Percentiles rank a stretch among this genome's conserved stretches.
phyloP scores from a whole-genome alignment of 2,888 invertebrate genomes.

The Tenthredo mesomela region DNA sequence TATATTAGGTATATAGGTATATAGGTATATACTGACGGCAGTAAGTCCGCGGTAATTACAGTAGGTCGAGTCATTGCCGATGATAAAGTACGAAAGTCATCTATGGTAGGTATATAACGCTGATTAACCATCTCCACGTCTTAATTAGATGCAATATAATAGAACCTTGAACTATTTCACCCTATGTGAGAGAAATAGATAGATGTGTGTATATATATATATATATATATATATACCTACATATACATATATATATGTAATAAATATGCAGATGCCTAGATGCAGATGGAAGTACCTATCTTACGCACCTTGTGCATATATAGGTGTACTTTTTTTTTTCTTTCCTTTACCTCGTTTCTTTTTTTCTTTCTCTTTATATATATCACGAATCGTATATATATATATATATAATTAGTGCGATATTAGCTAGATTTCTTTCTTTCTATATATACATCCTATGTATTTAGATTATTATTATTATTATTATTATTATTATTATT shows the following conservation, averaged over 20 bases:
- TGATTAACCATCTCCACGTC: constrained; percentile 49
- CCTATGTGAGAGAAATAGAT: background rate
- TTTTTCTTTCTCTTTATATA: background rate
- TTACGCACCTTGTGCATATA: background rate
- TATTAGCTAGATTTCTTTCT: background rate
- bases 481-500: background rate
- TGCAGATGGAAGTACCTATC: background rate
- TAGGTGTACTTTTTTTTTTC: background rate
- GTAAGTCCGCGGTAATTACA: constrained; percentile 36
- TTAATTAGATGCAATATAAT: constrained; percentile 50
- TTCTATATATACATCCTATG: background rate
- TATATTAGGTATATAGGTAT: too few relatives aligned
- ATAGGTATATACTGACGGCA: background rate
- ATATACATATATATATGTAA: too few relatives aligned
- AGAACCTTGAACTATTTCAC: constrained; percentile 46
- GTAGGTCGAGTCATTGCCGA: constrained; percentile 47
- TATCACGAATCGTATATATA: too few relatives aligned
- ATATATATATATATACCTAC: background rate
- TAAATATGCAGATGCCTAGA: background rate
- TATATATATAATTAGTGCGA: too few relatives aligned
- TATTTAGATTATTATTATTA: background rate
- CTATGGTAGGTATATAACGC: constrained; percentile 17
- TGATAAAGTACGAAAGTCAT: constrained; percentile 50
- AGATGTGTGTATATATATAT: background rate
- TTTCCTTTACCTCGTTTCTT: background rate